phyloP scores from a whole-genome alignment of 2,888 invertebrate species.

The Archaeoteleia sp. region DNA sequence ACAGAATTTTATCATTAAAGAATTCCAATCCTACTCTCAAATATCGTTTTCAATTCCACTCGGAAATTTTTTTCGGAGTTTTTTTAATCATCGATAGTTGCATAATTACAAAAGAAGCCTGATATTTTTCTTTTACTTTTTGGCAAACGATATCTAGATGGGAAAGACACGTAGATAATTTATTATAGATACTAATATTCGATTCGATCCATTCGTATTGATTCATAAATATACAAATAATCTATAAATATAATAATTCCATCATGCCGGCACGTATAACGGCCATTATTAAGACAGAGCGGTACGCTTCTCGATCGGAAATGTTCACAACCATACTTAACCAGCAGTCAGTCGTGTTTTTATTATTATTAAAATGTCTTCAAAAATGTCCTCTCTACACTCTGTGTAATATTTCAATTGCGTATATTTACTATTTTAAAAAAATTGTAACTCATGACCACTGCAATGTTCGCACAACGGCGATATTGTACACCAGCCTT shows the following conservation, averaged over 20 bases:
- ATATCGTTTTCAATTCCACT: constrained; percentile 38
- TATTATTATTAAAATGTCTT: constrained; percentile 58
- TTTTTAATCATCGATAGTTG: neutral
- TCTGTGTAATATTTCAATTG: neutral
- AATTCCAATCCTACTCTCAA: neutral
- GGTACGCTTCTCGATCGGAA: constrained; percentile 52
- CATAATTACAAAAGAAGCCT: constrained; percentile 5
- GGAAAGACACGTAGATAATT: constrained; percentile 33
- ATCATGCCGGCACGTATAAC: constrained; percentile 56
- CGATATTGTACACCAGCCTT: too few relatives aligned
- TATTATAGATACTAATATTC: constrained; percentile 50
- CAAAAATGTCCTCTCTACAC: constrained; percentile 13
- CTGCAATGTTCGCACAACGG: too few relatives aligned
- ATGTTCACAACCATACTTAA: constrained; percentile 69
- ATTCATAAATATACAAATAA: constrained; percentile 53
- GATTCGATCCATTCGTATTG: constrained; percentile 33
- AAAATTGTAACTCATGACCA: too few relatives aligned
- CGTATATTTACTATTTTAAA: too few relatives aligned
- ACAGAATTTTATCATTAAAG: too few relatives aligned
- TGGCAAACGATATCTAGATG: constrained; percentile 15
- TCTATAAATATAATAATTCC: constrained; percentile 59
- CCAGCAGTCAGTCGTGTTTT: constrained; percentile 71
- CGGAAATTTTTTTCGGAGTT: constrained; percentile 11
- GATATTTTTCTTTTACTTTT: constrained; percentile 7
- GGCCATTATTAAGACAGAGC: constrained; percentile 54